phyloP scores from a whole-genome alignment of 2,113 vertebrate genomes.

The Paradoxurus hermaphroditus region DNA sequence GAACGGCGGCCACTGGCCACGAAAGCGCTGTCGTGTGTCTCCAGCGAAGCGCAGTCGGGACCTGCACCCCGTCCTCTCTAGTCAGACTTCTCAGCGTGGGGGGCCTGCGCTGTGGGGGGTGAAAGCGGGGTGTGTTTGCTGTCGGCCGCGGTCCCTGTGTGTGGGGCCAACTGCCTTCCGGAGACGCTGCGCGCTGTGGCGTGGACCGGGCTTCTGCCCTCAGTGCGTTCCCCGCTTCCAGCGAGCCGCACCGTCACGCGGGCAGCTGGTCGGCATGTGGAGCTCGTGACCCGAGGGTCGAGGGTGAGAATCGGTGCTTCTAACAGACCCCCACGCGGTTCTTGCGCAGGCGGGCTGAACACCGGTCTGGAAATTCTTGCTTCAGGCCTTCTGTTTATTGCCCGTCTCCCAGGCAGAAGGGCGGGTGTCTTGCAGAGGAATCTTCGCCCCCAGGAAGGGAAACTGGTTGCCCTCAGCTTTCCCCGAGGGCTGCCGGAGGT shows the following conservation, averaged over 20 bases:
- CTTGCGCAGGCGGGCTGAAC: background rate
- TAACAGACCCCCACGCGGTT: background rate
- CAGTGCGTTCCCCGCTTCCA: background rate
- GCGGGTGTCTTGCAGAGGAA: background rate
- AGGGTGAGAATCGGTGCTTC: background rate
- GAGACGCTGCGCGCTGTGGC: background rate
- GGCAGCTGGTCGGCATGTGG: background rate
- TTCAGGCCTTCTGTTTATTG: background rate
- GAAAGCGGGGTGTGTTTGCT: background rate
- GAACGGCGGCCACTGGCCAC: background rate
- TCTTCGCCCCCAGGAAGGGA: background rate
- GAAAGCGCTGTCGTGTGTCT: background rate
- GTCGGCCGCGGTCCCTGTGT: fast-evolving
- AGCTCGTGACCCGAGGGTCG: background rate
- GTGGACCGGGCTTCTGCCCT: background rate
- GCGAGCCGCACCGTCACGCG: background rate
- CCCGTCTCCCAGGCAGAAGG: background rate
- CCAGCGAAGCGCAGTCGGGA: background rate
- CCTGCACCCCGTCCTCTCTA: fast-evolving
- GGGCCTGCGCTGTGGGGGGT: too few species aligned
- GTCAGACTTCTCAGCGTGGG: background rate
- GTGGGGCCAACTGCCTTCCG: fast-evolving
- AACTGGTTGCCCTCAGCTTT: too few species aligned
- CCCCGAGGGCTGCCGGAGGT: background rate
- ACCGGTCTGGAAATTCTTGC: background rate